Evolutionary conservation across 2,113 vertebrate genomes (phyloP).

Genomic region (Prunella himalayana): DNA sequence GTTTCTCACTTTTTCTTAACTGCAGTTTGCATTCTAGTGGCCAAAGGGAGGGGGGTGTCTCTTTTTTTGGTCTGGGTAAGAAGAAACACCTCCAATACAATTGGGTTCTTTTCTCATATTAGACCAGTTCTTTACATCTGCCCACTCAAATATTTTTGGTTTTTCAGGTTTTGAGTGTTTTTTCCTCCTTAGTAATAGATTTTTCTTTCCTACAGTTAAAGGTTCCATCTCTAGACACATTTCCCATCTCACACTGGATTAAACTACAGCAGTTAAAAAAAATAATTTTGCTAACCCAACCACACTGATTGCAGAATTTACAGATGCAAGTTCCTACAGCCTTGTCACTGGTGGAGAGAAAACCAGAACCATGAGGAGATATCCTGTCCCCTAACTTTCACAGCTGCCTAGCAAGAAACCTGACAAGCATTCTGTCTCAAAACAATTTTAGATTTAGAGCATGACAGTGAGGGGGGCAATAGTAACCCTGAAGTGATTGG

Average conservation of each 20-base stretch:
- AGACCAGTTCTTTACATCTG: neutral
- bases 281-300: neutral
- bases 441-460: neutral
- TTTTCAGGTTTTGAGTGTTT: neutral
- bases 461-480: neutral
- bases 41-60: rapidly evolving
- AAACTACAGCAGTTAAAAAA: neutral
- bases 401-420: neutral
- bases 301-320: neutral
- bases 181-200: neutral
- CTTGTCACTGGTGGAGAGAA: neutral
- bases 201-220: neutral
- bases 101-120: neutral
- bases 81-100: neutral
- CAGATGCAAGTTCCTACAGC: neutral
- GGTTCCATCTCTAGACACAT: neutral
- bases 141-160: neutral
- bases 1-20: neutral
- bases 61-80: neutral
- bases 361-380: neutral
- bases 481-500: neutral
- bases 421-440: neutral
- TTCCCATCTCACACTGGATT: rapidly evolving
- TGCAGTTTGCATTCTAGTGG: neutral
- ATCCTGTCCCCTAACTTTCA: neutral